Conservation (phyloP, 2,797 vertebrate species). For the Euphonia xanthogaster region DNA sequence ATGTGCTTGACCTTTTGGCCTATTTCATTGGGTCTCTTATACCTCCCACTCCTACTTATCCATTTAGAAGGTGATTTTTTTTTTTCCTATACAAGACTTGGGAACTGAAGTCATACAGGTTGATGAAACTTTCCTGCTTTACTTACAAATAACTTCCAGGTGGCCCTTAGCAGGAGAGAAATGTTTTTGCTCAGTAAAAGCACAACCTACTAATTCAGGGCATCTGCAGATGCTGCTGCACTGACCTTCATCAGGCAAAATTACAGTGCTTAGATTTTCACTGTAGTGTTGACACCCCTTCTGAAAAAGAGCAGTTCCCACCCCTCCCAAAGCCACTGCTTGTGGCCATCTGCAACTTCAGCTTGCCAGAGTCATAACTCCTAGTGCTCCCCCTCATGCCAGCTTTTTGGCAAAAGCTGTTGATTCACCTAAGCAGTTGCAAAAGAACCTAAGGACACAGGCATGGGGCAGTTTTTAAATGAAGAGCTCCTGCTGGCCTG, state of each 20-base stretch:
- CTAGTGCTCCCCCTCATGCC: neutral
- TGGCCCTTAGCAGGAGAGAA: neutral
- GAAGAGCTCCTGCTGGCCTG: neutral
- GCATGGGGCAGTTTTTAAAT: neutral
- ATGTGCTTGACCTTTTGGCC: neutral
- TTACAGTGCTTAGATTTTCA: neutral
- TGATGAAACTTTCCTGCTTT: neutral
- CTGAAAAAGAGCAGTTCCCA: neutral
- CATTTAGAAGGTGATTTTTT: neutral
- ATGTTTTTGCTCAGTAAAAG: neutral
- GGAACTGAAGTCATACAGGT: neutral
- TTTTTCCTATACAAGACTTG: neutral
- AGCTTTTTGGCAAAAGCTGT: neutral
- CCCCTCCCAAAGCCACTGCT: neutral
- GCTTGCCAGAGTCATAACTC: neutral
- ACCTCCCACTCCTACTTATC: neutral
- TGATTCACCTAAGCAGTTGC: neutral
- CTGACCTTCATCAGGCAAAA: slow-evolving; percentile 2
- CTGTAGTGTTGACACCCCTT: neutral
- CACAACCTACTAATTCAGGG: neutral
- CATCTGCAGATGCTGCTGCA: neutral
- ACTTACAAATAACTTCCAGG: neutral
- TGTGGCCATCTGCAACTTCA: neutral
- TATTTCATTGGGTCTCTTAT: neutral
- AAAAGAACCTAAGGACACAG: neutral